Evolutionary conservation across 2,113 vertebrate species (phyloP).

Genomic region (Psilopsiagon aymara): DNA sequence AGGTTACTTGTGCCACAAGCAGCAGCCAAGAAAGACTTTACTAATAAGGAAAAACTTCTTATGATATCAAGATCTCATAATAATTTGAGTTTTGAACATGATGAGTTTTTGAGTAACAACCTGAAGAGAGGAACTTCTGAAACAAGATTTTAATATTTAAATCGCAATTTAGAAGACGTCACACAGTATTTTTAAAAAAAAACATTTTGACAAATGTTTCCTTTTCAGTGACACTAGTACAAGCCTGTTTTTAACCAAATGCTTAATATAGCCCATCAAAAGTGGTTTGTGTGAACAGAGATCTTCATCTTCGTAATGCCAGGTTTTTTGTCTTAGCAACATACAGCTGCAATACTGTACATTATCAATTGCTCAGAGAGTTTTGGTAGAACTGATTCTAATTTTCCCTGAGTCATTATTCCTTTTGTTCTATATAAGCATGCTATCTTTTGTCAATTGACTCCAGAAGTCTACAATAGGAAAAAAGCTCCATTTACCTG

Average conservation of each 20-base stretch:
- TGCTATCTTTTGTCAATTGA: slow-evolving; percentile 33
- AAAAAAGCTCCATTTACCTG: slow-evolving; percentile 25
- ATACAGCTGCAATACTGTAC: slow-evolving; percentile 26
- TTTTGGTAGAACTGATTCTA: background rate
- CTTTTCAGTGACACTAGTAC: slow-evolving; percentile 55
- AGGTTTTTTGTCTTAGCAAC: slow-evolving; percentile 44
- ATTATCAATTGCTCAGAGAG: background rate
- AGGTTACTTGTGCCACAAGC: slow-evolving; percentile 78
- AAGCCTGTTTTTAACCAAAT: slow-evolving; percentile 63
- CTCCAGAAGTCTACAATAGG: slow-evolving; percentile 9
- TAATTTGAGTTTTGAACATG: slow-evolving; percentile 96
- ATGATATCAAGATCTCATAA: slow-evolving; percentile 99
- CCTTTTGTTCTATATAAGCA: slow-evolving; percentile 43
- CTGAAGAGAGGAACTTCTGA: slow-evolving; percentile 94
- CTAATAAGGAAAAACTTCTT: slow-evolving; percentile 95
- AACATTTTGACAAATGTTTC: slow-evolving; percentile 52
- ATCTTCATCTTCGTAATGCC: slow-evolving; percentile 40
- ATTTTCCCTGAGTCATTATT: background rate
- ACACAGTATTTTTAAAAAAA: slow-evolving; percentile 63
- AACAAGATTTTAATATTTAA: slow-evolving; percentile 88
- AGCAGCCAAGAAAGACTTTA: slow-evolving; percentile 85
- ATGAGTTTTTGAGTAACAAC: slow-evolving; percentile 91
- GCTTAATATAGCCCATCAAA: slow-evolving; percentile 41
- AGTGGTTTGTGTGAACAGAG: slow-evolving; percentile 26
- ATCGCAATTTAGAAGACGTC: slow-evolving; percentile 34